Evolutionary conservation across 2,113 vertebrate species (phyloP).

Genomic region (Leucoraja erinaceus): DNA sequence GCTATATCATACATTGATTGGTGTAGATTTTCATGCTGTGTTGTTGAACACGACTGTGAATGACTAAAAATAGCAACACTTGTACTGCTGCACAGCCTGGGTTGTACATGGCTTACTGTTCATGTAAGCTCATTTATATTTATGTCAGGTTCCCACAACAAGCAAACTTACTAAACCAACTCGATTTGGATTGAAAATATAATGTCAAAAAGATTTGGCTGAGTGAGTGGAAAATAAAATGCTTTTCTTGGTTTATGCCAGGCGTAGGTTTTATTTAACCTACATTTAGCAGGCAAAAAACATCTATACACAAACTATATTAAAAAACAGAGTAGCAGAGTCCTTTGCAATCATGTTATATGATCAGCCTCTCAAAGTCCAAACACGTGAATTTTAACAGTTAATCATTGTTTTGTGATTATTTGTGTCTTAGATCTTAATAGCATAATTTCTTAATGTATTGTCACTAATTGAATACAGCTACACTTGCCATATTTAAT

Average conservation of each 20-base stretch:
- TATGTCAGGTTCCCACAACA: constrained; percentile 2
- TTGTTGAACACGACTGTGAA: constrained; percentile 6
- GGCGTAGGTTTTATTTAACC: neutral
- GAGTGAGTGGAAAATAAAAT: neutral
- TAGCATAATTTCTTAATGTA: neutral
- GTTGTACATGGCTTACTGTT: neutral
- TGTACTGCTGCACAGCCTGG: neutral
- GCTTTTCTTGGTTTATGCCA: neutral
- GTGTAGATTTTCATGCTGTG: neutral
- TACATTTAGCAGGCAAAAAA: neutral
- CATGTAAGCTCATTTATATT: neutral
- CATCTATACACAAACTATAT: neutral
- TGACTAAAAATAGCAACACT: constrained; percentile 17
- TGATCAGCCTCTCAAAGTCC: neutral
- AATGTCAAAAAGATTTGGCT: neutral
- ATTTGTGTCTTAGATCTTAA: neutral
- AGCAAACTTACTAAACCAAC: neutral
- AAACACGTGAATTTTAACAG: neutral
- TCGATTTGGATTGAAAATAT: neutral
- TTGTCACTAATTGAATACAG: neutral
- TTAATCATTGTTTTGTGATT: neutral
- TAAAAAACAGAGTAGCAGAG: neutral
- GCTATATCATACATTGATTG: neutral
- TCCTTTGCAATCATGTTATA: neutral
- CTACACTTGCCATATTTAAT: neutral